These are phyloP conservation scores for Eledona agricola DNA, from an alignment of 2,888 invertebrate genomes.

Conservation along the genomic window DNA sequence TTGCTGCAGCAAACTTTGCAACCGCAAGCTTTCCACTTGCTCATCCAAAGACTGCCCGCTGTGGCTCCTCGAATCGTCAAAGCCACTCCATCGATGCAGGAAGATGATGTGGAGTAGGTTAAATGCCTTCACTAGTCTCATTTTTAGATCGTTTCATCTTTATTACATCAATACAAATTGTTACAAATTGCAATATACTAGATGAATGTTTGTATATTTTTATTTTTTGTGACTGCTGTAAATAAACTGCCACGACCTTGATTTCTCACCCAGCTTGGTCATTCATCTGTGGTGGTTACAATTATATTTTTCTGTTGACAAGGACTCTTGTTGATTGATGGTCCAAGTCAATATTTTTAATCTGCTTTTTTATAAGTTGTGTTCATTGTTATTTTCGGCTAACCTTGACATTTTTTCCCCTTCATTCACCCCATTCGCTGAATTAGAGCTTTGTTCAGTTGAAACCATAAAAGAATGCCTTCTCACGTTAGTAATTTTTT, in stretches of 20 bases:
- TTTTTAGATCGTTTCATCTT: constrained; percentile 47
- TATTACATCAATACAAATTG: constrained; percentile 44
- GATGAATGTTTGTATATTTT: constrained; percentile 45
- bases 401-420: no score
- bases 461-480: no score
- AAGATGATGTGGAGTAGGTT: constrained; percentile 60
- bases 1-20: constrained; percentile 94
- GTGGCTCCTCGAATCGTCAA: constrained; percentile 62
- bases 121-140: constrained; percentile 45
- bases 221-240: constrained; percentile 36
- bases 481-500: no score
- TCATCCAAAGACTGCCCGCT: constrained; percentile 82
- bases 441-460: no score
- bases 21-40: constrained; percentile 90
- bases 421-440: no score
- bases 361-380: no score
- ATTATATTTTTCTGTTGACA: no score
- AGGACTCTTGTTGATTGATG: no score
- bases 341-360: no score
- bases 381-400: no score
- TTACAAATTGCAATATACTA: constrained; percentile 46
- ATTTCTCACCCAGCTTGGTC: constrained; percentile 1
- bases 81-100: constrained; percentile 58
- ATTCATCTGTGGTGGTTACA: no score
- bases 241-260: constrained; percentile 19